Evolutionary conservation across 53 echinoderm and acorn worm genomes (phyloP), one percentile per base, ranked within the genome.

Genomic region (Luidia sarsii): DNA sequence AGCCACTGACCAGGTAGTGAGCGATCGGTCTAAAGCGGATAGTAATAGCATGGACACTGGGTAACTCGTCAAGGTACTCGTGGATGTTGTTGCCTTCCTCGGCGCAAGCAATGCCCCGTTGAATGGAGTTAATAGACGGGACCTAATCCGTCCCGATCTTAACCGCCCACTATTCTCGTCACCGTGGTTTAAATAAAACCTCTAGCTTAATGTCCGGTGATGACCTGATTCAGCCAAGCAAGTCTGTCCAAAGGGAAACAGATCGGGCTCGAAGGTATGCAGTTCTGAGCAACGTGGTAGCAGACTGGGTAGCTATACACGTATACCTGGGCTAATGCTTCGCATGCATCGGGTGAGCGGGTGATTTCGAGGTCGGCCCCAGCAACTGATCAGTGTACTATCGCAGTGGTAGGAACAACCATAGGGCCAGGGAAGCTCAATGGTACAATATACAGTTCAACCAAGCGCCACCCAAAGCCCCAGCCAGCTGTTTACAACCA

Each of bases 181-280:
- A 24, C 65, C 36, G 24, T n/a, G n/a, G n/a, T n/a, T n/a, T n/a
- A n/a, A 39, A 38, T 2, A 18, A 18, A 1, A 18, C 14, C 41
- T 27, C 65, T 0, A 39, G 24, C 38, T 65, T 65, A 39, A 37
- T 65, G 10, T 65, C 19, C 23, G 65, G 65, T 19, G 41, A 65
- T 24, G 65, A 65, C 39, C 65, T 65, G 19, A 24, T 65, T 37
- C 39, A 65, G 39, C 5, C 65, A 36, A 38, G 65, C 39, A 65
- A 65, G 23, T 37, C 65, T 9, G 39, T 65, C 2, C 65, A 65
- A 9, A 65, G 29, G 29, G 38, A 39, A 65, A 65, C 41, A 65
- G 39, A 22, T 39, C 19, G 39, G 9, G 36, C 31, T 41, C 41
- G 41, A 41, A 41, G 11, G 41, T 41, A 41, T 41, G 41, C 11